phyloP scores from a whole-genome alignment of 2,888 invertebrate genomes.

The Miltochrista miniata region DNA sequence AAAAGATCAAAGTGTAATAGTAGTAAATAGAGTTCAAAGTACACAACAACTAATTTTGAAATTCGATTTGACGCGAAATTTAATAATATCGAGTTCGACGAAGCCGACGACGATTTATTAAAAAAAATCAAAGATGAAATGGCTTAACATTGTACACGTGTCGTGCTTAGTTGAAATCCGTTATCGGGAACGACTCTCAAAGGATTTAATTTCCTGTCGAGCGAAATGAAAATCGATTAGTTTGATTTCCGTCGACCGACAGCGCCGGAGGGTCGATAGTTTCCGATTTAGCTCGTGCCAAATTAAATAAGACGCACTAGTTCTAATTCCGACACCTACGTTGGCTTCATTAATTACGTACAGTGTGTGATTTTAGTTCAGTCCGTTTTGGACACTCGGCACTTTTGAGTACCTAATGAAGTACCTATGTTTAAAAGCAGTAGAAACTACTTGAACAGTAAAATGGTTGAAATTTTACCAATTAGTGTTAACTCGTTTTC shows the following conservation, averaged over 20 bases:
- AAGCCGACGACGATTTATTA: conserved; percentile 32
- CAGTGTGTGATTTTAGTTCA: conserved; percentile 8
- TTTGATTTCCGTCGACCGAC: conserved; percentile 77
- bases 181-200: conserved; percentile 78
- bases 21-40: too few relatives aligned
- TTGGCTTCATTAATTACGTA: conserved; percentile 36
- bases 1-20: too few relatives aligned
- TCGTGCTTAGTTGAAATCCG: conserved; percentile 77
- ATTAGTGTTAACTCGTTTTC: too few relatives aligned
- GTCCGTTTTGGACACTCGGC: not conserved
- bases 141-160: conserved; percentile 73
- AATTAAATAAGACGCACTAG: conserved; percentile 73
- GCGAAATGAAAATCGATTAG: conserved; percentile 83
- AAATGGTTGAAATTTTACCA: too few relatives aligned
- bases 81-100: conserved; percentile 31
- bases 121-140: conserved; percentile 44
- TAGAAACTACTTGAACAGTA: not conserved
- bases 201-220: conserved; percentile 83
- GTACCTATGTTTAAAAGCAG: not conserved
- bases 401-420: not conserved
- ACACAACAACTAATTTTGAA: conserved; percentile 27
- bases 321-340: conserved; percentile 41
- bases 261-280: conserved; percentile 69
- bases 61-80: conserved; percentile 43
- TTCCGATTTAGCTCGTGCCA: conserved; percentile 66